Evolutionary conservation across 2,797 vertebrate genomes (phyloP), one percentile per base, ranked within the genome.

Genomic region (Argyrosomus regius): DNA sequence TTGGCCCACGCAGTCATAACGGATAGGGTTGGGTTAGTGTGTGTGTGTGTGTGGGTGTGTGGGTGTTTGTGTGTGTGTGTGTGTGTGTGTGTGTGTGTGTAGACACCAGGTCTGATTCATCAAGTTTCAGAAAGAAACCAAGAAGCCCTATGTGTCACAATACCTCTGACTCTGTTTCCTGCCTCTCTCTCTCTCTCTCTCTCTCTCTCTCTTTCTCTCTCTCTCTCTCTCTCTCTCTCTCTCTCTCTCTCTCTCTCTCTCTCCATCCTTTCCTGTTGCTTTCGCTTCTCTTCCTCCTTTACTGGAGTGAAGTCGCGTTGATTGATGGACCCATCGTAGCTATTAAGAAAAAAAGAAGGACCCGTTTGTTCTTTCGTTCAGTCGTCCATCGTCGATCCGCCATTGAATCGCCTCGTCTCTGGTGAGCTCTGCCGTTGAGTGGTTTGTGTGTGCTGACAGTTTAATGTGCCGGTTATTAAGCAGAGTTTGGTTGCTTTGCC

Each of bases 81-180:
- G 77, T 66, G 61, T 67, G 78, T 45, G 75, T 56, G 77, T 43
- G 72, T 70, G 65, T 68, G 60, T 63, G 85, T 74, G 66, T 73
- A 75, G 73, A 80, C 67, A 66, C 43, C 76, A 62, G 50, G 80
- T 85, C 91, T 92, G 92, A 93, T 93, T 94, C 91, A 93, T 91
- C 88, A 91, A 86, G 87, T 89, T 90, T 93, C 77, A 85, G 83
- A 87, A 68, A 85, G 81, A 88, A 91, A 84, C 63, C 67, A 78
- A 87, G 89, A 91, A 90, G 78, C 84, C 18, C 66, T 49, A 67
- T 73, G 88, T 93, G 90, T 91, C 89, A 90, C 91, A 92, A 93
- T 86, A 78, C 50, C 62, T 80, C 86, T 81, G 82, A 82, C 83
- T 84, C 82, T 39, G 80, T 60, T 91, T 93, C 91, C 92, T 91